Base-by-base conservation (phyloP, 2,888 invertebrate genomes). In the Congeria kusceri region DNA sequence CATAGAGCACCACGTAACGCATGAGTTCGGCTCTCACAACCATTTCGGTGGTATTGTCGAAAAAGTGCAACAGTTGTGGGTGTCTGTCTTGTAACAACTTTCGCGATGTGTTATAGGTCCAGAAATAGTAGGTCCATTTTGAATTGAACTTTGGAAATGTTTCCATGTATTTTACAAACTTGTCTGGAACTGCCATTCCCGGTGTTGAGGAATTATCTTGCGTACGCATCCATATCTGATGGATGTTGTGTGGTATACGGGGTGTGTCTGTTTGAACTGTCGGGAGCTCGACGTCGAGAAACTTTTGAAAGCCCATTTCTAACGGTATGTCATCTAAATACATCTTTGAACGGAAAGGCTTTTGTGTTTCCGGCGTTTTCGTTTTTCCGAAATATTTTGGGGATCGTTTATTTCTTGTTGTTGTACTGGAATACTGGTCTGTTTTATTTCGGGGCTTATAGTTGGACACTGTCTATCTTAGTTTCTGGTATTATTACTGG, bases 1-100 rank as follows among this genome's bases (percentile, higher is more conserved):
- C 53, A 44, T 72, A 72, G 11, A 72, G 56, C 1, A 65, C 72
- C 5, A 72, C 49, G n/a, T 72, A 72, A 3, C 72, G 46, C 20
- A 72, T 25, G 1, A 64, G 64, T 18, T 72, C 66, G 0, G 72
- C 65, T 11, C 59, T 32, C 25, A 49, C 27, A 3, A 72, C 64
- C 20, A 27, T 59, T 25, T 53, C 53, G 11, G 53, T 53, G 1
- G 53, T 25, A n/a, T 53, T 61, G 25, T 72, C 65, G 59, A 64
- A 72, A n/a, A 72, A 7, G 18, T 57, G 58, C 20, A 72, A 46
- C 25, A 72, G 46, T 25, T 65, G 29, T 1, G 72, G 65, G 15
- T 53, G 58, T 25, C 20, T 23, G 46, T 72, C 66, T 18, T 46
- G 25, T 13, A 72, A 65, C 20, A 72, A 49, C 18, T 65, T 25